Percentiles rank a stretch among this genome's conserved stretches.
Evolutionary conservation across 1,140 invertebrate genomes (phyloP).

Genomic region (Xylocopa sonorina): DNA sequence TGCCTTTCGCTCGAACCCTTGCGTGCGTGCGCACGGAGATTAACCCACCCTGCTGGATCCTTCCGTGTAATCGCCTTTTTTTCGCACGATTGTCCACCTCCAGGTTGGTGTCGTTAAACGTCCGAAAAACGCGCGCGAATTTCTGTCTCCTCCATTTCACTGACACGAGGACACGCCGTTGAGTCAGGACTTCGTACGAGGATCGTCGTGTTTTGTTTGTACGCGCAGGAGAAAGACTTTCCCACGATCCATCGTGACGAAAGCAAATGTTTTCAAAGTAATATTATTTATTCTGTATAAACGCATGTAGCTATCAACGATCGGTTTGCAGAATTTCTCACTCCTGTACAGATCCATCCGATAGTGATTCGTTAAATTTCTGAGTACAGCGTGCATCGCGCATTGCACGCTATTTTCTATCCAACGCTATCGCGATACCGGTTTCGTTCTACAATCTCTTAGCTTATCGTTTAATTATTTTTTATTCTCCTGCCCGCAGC

Average conservation of each 20-base stretch:
- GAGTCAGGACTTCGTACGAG: neutral
- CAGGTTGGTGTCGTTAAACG: conserved; percentile 12
- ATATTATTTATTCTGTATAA: too few species aligned
- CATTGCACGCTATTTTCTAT: too few species aligned
- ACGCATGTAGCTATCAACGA: too few species aligned
- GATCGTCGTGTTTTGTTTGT: neutral
- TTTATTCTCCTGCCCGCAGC: too few species aligned
- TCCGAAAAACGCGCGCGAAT: conserved; percentile 4
- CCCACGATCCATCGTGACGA: neutral
- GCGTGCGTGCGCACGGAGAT: neutral
- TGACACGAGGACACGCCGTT: neutral
- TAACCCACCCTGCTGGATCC: neutral
- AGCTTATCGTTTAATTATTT: too few species aligned
- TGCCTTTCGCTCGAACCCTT: neutral
- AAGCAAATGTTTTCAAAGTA: too few species aligned
- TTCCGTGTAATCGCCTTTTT: neutral
- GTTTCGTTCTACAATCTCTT: too few species aligned
- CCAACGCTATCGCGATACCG: too few species aligned
- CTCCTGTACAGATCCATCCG: too few species aligned
- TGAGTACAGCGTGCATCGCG: too few species aligned
- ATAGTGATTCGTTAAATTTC: too few species aligned
- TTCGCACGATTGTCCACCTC: conserved; percentile 1
- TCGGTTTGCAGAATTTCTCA: too few species aligned
- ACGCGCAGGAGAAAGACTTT: conserved; percentile 11
- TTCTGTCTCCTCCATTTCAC: neutral